Evolutionary conservation across 2,113 vertebrate species (phyloP), one percentile per base, ranked within the genome.

Genomic region (Phycodurus eques): DNA sequence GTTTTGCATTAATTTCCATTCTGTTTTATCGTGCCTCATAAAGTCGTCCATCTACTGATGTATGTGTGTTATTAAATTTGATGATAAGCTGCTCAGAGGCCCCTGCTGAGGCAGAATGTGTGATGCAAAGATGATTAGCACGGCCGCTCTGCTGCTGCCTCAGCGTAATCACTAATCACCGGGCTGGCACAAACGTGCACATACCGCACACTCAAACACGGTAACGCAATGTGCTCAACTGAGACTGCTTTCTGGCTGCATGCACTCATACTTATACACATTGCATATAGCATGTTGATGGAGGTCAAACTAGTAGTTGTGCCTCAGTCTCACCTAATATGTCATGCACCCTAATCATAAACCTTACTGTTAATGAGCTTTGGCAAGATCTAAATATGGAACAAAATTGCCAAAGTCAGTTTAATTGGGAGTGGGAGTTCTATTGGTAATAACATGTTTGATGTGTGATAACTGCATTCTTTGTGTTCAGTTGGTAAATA

Each of bases 101-200:
- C 76, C 77, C 77, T 42, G 68, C 73, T 71, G 77, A 85, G 80
- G 68, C 78, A 78, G 87, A 77, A 64, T 83, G 77, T 60, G 74
- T 77, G 81, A 87, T 78, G 71, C 76, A 51, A 80, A 66, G 47
- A 83, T 87, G 85, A 89, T 89, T 84, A 91, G 86, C 82, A 70
- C 78, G 77, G 83, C 81, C 69, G 85, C 87, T 81, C 83, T 83
- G 83, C 69, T 87, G 86, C 81, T 88, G 89, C 87, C 73, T 90
- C 90, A 90, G 90, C 89, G 87, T 86, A 88, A 89, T 85, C 85
- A 79, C 87, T 90, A 91, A 92, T 91, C 88, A 91, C 82, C 69
- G 56, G 68, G 73, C 73, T 70, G 47, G 79, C 79, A 68, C 74
- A 47, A 17, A 69, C 73, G 35, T 71, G 63, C 81, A 71, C 71